phyloP scores from a whole-genome alignment of 2,888 invertebrate genomes.

The Trichopria drosophilae region DNA sequence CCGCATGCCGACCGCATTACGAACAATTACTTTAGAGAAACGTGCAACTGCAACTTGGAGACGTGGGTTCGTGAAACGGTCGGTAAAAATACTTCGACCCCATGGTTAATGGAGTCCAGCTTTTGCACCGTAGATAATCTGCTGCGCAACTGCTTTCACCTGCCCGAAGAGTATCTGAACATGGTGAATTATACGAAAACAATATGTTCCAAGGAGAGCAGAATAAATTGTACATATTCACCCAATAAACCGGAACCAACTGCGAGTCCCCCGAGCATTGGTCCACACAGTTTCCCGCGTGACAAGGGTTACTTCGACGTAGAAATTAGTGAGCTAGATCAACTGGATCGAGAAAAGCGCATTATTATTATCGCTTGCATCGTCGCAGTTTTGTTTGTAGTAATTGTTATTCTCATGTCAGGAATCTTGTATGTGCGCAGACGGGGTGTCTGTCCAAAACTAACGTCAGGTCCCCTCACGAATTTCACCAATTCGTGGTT shows the following conservation, averaged over 20 bases:
- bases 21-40: constrained; percentile 67
- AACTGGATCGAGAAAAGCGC: constrained; percentile 51
- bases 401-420: constrained; percentile 50
- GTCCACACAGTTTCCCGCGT: constrained; percentile 53
- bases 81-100: constrained; percentile 59
- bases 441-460: constrained; percentile 53
- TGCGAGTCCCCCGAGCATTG: constrained; percentile 52
- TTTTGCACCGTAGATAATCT: constrained; percentile 66
- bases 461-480: constrained; percentile 48
- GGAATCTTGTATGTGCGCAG: constrained; percentile 53
- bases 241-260: constrained; percentile 54
- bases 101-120: constrained; percentile 62
- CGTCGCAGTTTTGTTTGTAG: constrained; percentile 46
- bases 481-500: constrained; percentile 50
- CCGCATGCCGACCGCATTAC: constrained; percentile 60
- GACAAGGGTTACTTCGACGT: constrained; percentile 54
- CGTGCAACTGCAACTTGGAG: constrained; percentile 68
- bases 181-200: constrained; percentile 66
- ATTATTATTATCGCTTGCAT: constrained; percentile 53
- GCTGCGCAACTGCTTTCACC: constrained; percentile 68
- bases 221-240: constrained; percentile 65
- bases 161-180: constrained; percentile 66
- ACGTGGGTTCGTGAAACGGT: constrained; percentile 63
- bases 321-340: constrained; percentile 54
- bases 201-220: constrained; percentile 61